phyloP scores from a whole-genome alignment of 2,113 vertebrate genomes.

The Oryzias javanicus region DNA sequence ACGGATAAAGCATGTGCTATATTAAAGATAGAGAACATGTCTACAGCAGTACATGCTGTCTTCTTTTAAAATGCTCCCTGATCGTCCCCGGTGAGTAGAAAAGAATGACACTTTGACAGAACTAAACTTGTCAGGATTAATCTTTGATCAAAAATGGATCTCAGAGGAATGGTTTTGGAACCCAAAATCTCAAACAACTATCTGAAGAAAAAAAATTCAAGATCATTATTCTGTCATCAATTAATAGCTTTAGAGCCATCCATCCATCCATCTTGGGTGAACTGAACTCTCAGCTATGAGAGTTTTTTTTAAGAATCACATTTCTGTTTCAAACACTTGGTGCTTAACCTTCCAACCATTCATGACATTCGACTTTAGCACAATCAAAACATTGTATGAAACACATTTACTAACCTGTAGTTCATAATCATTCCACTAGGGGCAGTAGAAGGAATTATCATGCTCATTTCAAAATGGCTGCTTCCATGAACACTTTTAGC shows the following conservation, averaged over 20 bases:
- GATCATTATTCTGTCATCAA: conserved; percentile 29
- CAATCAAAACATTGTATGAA: too few species aligned
- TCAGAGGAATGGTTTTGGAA: conserved; percentile 30
- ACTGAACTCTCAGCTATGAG: background rate
- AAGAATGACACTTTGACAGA: conserved; percentile 45
- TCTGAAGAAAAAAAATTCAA: conserved; percentile 21
- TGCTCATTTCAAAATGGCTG: too few species aligned
- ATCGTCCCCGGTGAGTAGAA: conserved; percentile 18
- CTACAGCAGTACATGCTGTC: background rate
- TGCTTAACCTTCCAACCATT: too few species aligned
- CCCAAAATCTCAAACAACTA: conserved; percentile 33
- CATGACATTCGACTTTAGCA: too few species aligned
- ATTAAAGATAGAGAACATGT: conserved; percentile 10
- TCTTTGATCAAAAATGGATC: conserved; percentile 26
- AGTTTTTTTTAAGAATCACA: background rate
- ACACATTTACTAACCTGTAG: too few species aligned
- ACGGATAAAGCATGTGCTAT: background rate
- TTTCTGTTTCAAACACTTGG: too few species aligned
- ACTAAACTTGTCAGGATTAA: conserved; percentile 33
- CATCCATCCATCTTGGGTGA: background rate
- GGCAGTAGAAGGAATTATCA: too few species aligned
- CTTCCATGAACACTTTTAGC: too few species aligned
- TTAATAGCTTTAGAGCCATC: conserved; percentile 27
- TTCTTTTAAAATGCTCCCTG: conserved; percentile 12
- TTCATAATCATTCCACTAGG: too few species aligned